These are phyloP conservation scores for Eristalis pertinax DNA, from an alignment of 2,888 invertebrate genomes.

Conservation along the genomic window DNA sequence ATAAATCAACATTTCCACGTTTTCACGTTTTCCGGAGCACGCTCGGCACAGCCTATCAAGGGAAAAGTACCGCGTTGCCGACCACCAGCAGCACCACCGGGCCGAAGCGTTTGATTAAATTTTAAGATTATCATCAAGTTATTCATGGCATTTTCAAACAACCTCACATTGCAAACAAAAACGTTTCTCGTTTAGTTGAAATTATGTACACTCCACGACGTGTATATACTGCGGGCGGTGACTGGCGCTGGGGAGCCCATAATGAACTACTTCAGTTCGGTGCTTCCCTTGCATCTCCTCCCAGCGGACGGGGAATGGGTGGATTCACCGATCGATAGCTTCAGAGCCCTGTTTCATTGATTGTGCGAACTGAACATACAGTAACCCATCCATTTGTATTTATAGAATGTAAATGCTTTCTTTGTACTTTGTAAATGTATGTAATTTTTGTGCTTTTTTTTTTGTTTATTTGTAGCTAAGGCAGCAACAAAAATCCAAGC, in stretches of 20 bases:
- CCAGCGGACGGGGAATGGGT: neutral
- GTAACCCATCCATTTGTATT: neutral
- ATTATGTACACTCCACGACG: neutral
- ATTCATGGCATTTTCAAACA: constrained; percentile 43
- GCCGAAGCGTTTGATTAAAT: constrained; percentile 41
- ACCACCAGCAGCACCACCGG: neutral
- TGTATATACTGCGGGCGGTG: neutral
- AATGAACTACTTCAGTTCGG: constrained; percentile 42
- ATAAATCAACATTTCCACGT: constrained; percentile 44
- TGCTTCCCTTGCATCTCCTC: neutral
- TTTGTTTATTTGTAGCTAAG: constrained; percentile 78
- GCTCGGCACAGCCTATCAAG: constrained; percentile 6
- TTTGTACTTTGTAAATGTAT: neutral
- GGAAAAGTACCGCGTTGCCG: neutral
- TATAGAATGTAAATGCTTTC: neutral
- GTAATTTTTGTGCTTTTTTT: constrained; percentile 9
- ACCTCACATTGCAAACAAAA: constrained; percentile 2
- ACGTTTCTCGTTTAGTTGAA: constrained; percentile 25
- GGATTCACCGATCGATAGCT: constrained; percentile 43
- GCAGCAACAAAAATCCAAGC: constrained; percentile 95
- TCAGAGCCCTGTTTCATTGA: constrained; percentile 11
- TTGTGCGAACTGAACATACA: too few relatives aligned
- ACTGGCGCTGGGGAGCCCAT: neutral
- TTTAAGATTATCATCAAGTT: constrained; percentile 40
- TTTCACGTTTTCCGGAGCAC: constrained; percentile 9